Evolutionary conservation across 2,888 invertebrate genomes (phyloP), one percentile per base, ranked within the genome.

Genomic region (Dryobotodes eremita): DNA sequence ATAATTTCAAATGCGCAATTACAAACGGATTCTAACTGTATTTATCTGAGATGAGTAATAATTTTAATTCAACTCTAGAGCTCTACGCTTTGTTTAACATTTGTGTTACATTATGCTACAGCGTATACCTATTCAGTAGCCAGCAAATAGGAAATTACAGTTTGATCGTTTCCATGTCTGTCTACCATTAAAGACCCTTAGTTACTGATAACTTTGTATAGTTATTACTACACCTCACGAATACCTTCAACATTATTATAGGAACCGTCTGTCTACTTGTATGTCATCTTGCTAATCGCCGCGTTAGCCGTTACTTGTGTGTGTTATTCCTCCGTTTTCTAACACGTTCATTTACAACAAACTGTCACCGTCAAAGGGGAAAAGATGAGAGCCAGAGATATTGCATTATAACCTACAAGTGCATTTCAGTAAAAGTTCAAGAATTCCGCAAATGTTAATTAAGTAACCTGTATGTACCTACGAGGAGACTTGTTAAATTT

Each of bases 101-200:
- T 82, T 62, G 55, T 82, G 59, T 66, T 77, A 65, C 31, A 48
- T 55, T 77, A 26, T n/a, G 20, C 17, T 57, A 46, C 20, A 74
- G 36, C 59, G 17, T 26, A 17, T 13, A 73, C 23, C 26, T 20
- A 69, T 69, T 64, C 57, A 79, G 68, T 53, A 59, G 42, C 8
- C 59, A 71, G 61, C 42, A 59, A 85, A 81, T 61, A 74, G 48
- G 50, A 75, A 66, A 76, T 72, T 61, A 82, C 48, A 48, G 55
- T 73, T 71, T 70, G 61, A 65, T 74, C n/a, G 55, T 71, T 86
- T 81, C 61, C 83, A 86, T 86, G 84, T 75, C 61, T 72, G 42
- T 57, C 13, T 71, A 23, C 42, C 42, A 86, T 82, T 64, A 68
- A 65, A 61, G 53, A 57, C 68, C 61, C 53, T 59, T 72, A 26